These are phyloP conservation scores for Prionailurus bengalensis DNA, from an alignment of 2,113 vertebrate species.

Conservation along the genomic window DNA sequence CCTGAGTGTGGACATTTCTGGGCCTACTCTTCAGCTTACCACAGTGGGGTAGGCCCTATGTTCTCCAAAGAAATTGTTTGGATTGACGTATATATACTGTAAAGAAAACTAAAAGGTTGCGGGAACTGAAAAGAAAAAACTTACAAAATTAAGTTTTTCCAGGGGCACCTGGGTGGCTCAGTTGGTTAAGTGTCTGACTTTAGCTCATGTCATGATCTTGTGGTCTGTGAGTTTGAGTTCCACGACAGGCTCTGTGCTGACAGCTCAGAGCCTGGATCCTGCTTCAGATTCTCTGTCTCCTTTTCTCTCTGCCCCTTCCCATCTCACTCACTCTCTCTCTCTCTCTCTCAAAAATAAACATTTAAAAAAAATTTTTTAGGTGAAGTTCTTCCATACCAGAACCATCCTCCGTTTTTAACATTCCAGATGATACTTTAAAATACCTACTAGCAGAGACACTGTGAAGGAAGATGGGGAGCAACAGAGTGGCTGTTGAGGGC, in stretches of 20 bases:
- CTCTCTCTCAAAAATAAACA: too few relatives aligned
- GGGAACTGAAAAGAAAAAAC: slow-evolving; percentile 27
- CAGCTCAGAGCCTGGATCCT: too few relatives aligned
- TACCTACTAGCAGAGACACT: background rate
- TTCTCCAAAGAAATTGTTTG: background rate
- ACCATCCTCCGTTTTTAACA: background rate
- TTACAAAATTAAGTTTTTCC: background rate
- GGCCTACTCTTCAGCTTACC: background rate
- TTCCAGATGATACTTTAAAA: slow-evolving; percentile 8
- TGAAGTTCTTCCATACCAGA: background rate
- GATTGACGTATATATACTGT: background rate
- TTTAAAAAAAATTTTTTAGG: background rate
- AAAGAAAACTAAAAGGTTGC: slow-evolving; percentile 1
- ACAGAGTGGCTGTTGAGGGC: background rate
- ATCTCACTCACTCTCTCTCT: too few relatives aligned
- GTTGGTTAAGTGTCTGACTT: too few relatives aligned
- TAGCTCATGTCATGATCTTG: too few relatives aligned
- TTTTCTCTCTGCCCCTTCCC: too few relatives aligned
- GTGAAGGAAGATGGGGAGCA: background rate
- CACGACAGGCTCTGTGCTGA: too few relatives aligned
- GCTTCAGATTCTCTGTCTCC: too few relatives aligned
- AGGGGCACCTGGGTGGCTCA: background rate
- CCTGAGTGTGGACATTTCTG: background rate
- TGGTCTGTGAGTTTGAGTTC: too few relatives aligned
- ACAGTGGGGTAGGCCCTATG: background rate